phyloP scores from a whole-genome alignment of 2,113 vertebrate species.

The Ailurus styani region DNA sequence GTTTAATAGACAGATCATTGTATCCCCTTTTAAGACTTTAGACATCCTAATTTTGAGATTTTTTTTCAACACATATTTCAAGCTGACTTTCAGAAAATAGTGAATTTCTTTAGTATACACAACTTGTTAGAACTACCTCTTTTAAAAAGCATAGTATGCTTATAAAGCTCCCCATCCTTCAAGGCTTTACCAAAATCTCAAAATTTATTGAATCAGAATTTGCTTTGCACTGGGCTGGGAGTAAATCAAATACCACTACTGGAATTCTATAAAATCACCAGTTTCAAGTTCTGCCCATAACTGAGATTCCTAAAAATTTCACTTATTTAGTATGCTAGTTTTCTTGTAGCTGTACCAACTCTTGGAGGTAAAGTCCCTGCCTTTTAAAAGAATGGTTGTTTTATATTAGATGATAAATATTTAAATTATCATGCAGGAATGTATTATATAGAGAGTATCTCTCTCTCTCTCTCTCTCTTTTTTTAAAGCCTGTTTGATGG shows the following conservation, averaged over 20 bases:
- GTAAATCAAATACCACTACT: not conserved
- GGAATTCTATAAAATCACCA: not conserved
- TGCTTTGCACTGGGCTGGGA: not conserved
- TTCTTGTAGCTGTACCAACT: not conserved
- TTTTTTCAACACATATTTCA: not conserved
- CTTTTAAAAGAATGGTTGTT: constrained; percentile 8
- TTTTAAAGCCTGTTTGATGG: not conserved
- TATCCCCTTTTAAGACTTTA: not conserved
- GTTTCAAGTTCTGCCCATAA: not conserved
- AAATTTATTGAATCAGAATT: not conserved
- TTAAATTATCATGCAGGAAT: not conserved
- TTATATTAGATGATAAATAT: not conserved
- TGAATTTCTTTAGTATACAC: not conserved
- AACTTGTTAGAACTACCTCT: not conserved
- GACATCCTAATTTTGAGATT: not conserved
- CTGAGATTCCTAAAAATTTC: not conserved
- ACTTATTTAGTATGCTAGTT: not conserved
- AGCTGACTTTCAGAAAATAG: not conserved
- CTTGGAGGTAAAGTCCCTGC: not conserved
- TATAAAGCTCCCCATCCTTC: not conserved
- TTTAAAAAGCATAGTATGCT: not conserved
- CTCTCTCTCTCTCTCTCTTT: not conserved
- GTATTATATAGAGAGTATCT: not conserved
- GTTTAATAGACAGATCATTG: not conserved
- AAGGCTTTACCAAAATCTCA: not conserved